Evolutionary conservation across 2,797 vertebrate species (phyloP).

Genomic region (Cynodonichthys magdalenae): DNA sequence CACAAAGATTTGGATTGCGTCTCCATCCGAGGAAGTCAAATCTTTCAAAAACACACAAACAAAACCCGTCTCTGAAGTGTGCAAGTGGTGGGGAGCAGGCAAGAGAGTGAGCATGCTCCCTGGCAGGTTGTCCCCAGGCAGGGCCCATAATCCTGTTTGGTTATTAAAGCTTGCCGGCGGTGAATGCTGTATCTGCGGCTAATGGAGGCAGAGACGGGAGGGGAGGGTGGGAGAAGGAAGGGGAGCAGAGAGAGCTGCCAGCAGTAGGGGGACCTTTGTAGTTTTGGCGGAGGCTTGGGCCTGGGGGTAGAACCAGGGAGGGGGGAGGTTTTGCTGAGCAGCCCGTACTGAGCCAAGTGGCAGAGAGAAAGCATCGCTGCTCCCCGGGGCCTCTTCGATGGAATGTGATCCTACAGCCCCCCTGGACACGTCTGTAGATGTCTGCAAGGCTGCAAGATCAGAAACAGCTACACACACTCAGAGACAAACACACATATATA

Average conservation of each 20-base stretch:
- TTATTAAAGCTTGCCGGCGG: constrained; percentile 86
- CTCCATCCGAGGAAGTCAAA: constrained; percentile 65
- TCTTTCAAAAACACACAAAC: constrained; percentile 69
- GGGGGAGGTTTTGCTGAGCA: constrained; percentile 57
- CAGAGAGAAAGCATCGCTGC: constrained; percentile 75
- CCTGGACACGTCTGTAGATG: constrained; percentile 80
- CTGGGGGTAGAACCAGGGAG: constrained; percentile 45
- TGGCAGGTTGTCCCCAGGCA: constrained; percentile 80
- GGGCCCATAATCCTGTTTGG: constrained; percentile 87
- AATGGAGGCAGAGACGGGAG: constrained; percentile 80
- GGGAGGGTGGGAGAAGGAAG: constrained; percentile 68
- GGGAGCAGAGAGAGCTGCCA: constrained; percentile 75
- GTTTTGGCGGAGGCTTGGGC: constrained; percentile 81
- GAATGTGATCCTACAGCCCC: constrained; percentile 83
- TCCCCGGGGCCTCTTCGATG: constrained; percentile 84
- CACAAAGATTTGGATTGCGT: constrained; percentile 68
- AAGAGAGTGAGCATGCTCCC: constrained; percentile 77
- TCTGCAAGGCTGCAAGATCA: constrained; percentile 75
- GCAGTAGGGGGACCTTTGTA: constrained; percentile 84
- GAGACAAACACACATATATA: constrained; percentile 30
- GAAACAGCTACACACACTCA: constrained; percentile 56
- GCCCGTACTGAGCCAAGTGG: constrained; percentile 79
- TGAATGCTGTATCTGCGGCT: constrained; percentile 84
- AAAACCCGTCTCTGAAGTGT: constrained; percentile 70
- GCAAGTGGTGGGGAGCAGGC: constrained; percentile 71